Evolutionary conservation across 2,113 vertebrate genomes (phyloP).

Genomic region (Apistogramma diplotaenia): DNA sequence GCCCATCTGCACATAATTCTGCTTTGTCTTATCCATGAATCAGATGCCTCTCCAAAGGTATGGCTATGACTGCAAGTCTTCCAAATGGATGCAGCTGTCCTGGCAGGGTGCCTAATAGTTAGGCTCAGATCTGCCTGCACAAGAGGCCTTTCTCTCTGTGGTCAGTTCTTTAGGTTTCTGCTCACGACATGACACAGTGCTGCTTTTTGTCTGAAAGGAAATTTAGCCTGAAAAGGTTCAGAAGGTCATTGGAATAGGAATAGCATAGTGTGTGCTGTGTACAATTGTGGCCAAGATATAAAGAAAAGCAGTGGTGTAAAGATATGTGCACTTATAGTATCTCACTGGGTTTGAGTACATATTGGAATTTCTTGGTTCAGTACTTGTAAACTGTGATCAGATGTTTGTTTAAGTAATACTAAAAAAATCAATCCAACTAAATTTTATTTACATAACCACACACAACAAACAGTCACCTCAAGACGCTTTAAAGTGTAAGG

Average conservation of each 20-base stretch:
- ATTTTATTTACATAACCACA: no score
- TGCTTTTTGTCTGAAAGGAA: conserved; percentile 21
- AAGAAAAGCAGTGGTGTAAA: background rate
- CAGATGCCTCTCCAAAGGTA: conserved; percentile 37
- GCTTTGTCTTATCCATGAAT: conserved; percentile 36
- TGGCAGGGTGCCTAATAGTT: conserved; percentile 58
- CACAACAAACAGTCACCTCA: no score
- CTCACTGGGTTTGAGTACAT: background rate
- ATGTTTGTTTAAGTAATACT: background rate
- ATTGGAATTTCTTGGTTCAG: background rate
- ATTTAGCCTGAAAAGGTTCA: conserved; percentile 22
- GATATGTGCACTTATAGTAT: background rate
- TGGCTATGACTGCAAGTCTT: conserved; percentile 37
- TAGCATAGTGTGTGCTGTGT: background rate
- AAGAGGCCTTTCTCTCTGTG: conserved; percentile 51
- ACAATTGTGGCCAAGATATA: background rate
- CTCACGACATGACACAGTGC: conserved; percentile 37
- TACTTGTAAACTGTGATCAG: background rate
- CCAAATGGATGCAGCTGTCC: conserved; percentile 70
- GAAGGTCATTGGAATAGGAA: conserved; percentile 2
- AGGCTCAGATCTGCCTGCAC: conserved; percentile 61
- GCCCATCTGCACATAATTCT: conserved; percentile 36
- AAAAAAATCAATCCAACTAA: no score
- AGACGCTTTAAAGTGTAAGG: no score
- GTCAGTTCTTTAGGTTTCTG: conserved; percentile 38